phyloP scores from a whole-genome alignment of 1,140 invertebrate genomes.

The Babylonia areolata region DNA sequence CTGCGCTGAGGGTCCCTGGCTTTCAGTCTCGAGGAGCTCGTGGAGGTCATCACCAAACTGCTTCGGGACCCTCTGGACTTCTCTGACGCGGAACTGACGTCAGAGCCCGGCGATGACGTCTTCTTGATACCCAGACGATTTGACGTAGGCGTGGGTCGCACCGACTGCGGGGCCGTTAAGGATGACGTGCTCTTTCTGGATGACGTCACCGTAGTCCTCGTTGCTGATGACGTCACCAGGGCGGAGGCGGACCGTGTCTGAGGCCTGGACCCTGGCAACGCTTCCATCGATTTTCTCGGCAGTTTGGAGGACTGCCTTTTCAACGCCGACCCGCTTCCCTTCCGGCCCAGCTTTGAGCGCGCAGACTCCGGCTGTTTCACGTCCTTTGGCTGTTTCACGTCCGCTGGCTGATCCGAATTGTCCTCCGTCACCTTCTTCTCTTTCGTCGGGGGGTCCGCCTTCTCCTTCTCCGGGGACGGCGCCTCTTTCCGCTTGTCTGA shows the following conservation, averaged over 20 bases:
- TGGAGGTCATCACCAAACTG: neutral
- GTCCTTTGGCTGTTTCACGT: neutral
- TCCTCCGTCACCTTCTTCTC: neutral
- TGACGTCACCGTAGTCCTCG: neutral
- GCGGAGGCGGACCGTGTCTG: neutral
- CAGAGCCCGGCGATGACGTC: constrained; percentile 25
- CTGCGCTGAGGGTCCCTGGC: neutral
- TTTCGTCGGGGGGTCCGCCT: constrained; percentile 1
- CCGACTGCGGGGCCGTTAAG: neutral
- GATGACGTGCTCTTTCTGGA: neutral
- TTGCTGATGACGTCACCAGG: neutral
- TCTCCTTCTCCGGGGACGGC: neutral
- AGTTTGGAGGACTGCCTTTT: constrained; percentile 17
- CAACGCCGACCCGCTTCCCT: neutral
- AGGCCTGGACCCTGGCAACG: neutral
- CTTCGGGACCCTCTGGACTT: neutral
- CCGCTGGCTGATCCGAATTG: neutral
- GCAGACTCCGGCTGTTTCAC: neutral
- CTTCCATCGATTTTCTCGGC: neutral
- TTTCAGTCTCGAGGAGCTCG: constrained; percentile 7
- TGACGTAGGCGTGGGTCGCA: neutral
- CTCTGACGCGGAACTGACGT: neutral
- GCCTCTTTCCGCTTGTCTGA: neutral
- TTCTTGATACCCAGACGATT: neutral
- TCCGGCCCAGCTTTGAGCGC: neutral